Conservation (phyloP, 1,140 invertebrate genomes). For the Drosophila lini region DNA sequence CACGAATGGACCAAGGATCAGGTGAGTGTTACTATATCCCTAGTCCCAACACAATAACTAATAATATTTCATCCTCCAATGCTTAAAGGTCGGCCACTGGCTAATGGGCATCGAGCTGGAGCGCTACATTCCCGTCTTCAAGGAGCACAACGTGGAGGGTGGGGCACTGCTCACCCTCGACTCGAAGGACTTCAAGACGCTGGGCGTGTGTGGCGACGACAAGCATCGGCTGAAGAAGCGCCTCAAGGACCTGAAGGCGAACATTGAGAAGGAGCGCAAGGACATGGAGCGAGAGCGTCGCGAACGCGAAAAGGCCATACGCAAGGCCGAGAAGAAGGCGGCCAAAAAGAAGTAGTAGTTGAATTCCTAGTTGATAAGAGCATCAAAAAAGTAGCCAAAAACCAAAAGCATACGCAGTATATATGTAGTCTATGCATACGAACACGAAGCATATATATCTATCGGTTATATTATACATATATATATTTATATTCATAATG, state of each 20-base stretch:
- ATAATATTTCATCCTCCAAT: no score
- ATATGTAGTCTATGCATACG: slow-evolving; percentile 65
- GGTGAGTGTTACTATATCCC: slow-evolving; percentile 84
- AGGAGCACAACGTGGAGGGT: slow-evolving; percentile 93
- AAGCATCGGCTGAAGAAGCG: slow-evolving; percentile 94
- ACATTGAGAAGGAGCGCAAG: slow-evolving; percentile 92
- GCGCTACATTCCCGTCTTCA: slow-evolving; percentile 92
- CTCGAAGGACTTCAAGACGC: slow-evolving; percentile 93
- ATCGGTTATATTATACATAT: slow-evolving; percentile 53
- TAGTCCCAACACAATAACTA: neutral
- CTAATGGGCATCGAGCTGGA: slow-evolving; percentile 92
- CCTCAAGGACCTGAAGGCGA: slow-evolving; percentile 92
- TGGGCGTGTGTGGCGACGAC: slow-evolving; percentile 92
- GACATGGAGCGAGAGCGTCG: slow-evolving; percentile 90
- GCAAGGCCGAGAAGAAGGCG: slow-evolving; percentile 92
- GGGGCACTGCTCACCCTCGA: slow-evolving; percentile 92
- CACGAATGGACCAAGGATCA: slow-evolving; percentile 95
- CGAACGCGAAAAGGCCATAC: slow-evolving; percentile 90
- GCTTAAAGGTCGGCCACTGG: slow-evolving; percentile 93
- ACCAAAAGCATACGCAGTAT: slow-evolving; percentile 74
- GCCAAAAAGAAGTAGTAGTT: slow-evolving; percentile 88
- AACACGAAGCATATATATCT: slow-evolving; percentile 38
- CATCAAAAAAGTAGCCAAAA: slow-evolving; percentile 73
- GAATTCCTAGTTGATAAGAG: slow-evolving; percentile 73
- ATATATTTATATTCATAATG: slow-evolving; percentile 55